Evolutionary conservation across 2,888 invertebrate species (phyloP), one percentile per base, ranked within the genome.

Genomic region (Allophyes oxyacanthae): DNA sequence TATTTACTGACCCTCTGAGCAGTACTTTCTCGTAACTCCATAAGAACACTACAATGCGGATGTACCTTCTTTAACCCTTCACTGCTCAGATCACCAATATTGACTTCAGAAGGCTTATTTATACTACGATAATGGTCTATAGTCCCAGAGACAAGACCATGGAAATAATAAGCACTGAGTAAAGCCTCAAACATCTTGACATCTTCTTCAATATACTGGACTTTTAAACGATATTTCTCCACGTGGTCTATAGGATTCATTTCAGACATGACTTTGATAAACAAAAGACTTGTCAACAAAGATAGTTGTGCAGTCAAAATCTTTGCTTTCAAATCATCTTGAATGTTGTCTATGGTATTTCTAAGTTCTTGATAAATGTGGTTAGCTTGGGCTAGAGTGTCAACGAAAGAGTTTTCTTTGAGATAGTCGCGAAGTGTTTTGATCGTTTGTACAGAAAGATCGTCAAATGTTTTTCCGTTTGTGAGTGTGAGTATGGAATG

Each of bases 221-320:
- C 94, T 88, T 97, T 97, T 0, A 98, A 85, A 0, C 95, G 93
- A 66, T 96, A 95, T 86, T 98, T 98, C 56, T 97, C 96, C 0
- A 97, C 96, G 0, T 98, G 98, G 92, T 99, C 99, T 5, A 98
- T 96, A 0, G 95, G 87, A 13, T 96, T 96, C 9, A 96, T 91
- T 82, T 95, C 95, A 0, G 95, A 93, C 79, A 96, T 94, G 4
- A 96, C 82, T 68, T 93, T 90, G 0, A 95, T 81, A 73, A 95
- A 95, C 0, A 96, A 68, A 14, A 95, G 84, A 67, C 96, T 96
- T 3, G 95, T 86, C 14, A 94, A 73, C 42, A 92, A 69, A 52
- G 90, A 88, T 11, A 92, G 57, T 71, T 91, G 79, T 0, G 84
- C 77, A 5, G 83, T 86, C 6, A 88, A 69, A 14, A 89, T 76